Evolutionary conservation across 2,113 vertebrate species (phyloP).

Genomic region (Lagopus leucura): DNA sequence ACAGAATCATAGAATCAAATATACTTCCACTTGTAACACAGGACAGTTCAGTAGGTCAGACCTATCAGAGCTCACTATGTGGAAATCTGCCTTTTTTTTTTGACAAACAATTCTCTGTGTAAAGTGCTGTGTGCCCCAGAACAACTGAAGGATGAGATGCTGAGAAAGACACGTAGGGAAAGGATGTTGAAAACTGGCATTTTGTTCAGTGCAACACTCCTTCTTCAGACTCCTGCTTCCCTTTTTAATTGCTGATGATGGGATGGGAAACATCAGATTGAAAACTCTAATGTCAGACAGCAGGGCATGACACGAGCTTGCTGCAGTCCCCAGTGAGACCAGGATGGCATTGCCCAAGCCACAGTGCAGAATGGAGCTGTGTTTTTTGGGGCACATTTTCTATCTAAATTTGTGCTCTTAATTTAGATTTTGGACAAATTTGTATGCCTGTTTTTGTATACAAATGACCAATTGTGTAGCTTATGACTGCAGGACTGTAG

Average conservation of each 20-base stretch:
- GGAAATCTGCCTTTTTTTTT: not conserved
- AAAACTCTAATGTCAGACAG: not conserved
- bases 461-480: not conserved
- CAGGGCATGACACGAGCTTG: not conserved
- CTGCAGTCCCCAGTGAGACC: not conserved
- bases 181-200: not conserved
- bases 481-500: not conserved
- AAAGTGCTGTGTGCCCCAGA: not conserved
- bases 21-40: not conserved
- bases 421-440: not conserved
- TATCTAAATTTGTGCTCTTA: not conserved
- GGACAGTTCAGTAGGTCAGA: not conserved
- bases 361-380: fast-evolving
- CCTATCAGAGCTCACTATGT: not conserved
- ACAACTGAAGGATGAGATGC: not conserved
- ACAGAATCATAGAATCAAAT: too few species aligned
- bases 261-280: not conserved
- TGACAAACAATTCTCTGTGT: not conserved
- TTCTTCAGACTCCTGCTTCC: not conserved
- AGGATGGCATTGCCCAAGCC: fast-evolving
- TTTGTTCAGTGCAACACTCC: not conserved
- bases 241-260: not conserved
- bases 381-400: not conserved
- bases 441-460: not conserved
- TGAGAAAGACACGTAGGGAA: not conserved